Percentiles rank a stretch among this genome's conserved stretches.
Evolutionary conservation across 2,113 vertebrate species (phyloP).

Genomic region (Grallaria varia): DNA sequence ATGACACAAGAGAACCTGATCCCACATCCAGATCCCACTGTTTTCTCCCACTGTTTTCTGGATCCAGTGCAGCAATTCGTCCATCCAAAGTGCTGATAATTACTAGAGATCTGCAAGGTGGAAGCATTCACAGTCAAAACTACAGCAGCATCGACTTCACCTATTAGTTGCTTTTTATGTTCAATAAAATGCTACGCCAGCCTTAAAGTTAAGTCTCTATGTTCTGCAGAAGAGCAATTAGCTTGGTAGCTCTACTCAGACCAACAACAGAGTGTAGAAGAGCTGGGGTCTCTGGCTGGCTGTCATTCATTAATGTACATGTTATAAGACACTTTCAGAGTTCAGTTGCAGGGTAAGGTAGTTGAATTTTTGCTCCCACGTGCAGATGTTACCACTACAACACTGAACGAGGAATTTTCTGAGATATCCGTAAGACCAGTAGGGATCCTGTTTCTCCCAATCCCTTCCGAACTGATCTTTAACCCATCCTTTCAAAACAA

Average conservation of each 20-base stretch:
- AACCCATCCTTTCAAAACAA: not conserved
- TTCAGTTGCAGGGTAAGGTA: not conserved
- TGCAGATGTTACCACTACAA: not conserved
- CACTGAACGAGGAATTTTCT: not conserved
- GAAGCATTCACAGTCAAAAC: not conserved
- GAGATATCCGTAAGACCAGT: not conserved
- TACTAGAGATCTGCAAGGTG: constrained; percentile 83
- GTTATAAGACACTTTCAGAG: not conserved
- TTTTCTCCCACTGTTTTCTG: constrained; percentile 90
- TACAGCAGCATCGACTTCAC: not conserved
- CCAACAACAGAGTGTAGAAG: rapidly evolving
- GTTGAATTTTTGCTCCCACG: not conserved
- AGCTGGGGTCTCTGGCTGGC: not conserved
- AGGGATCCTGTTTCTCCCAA: not conserved
- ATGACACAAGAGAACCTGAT: constrained; percentile 92
- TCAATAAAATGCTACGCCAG: not conserved
- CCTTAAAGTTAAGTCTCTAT: not conserved
- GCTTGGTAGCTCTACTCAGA: not conserved
- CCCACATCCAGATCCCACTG: constrained; percentile 98
- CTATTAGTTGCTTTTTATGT: not conserved
- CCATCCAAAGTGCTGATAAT: constrained; percentile 98
- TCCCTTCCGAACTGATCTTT: not conserved
- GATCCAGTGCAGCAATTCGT: constrained; percentile 91
- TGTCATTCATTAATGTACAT: not conserved
- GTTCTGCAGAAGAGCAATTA: not conserved